phyloP scores from a whole-genome alignment of 2,797 vertebrate genomes.

The Platalea minor region DNA sequence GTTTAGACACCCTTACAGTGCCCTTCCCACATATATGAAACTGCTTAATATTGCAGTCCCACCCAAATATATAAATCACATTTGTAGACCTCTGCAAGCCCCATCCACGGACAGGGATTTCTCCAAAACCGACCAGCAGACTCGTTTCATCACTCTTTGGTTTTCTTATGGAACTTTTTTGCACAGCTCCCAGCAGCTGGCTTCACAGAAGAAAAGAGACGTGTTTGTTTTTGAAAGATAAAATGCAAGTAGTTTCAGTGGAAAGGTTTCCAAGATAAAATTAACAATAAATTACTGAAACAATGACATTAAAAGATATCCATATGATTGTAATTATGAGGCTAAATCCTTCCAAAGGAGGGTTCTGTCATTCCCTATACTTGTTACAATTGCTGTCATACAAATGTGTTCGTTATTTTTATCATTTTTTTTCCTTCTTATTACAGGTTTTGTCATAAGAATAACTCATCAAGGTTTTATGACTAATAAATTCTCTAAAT shows the following conservation, averaged over 20 bases:
- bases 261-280: slow-evolving; percentile 25
- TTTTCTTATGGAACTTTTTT: not conserved
- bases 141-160: not conserved
- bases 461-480: slow-evolving; percentile 65
- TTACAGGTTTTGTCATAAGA: slow-evolving; percentile 61
- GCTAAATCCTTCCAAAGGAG: not conserved
- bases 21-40: not conserved
- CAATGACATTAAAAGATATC: not conserved
- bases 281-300: not conserved
- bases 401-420: slow-evolving; percentile 36
- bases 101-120: not conserved
- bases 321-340: slow-evolving; percentile 16
- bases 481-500: slow-evolving; percentile 69
- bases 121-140: not conserved
- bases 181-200: not conserved
- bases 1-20: not conserved
- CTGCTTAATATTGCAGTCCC: not conserved
- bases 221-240: not conserved
- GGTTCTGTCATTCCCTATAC: slow-evolving; percentile 18
- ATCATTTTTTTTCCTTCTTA: not conserved
- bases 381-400: slow-evolving; percentile 35
- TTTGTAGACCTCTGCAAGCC: not conserved
- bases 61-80: not conserved
- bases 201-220: not conserved
- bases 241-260: not conserved